Evolutionary conservation across 2,797 vertebrate species (phyloP), one percentile per base, ranked within the genome.

Genomic region (Mormyrus hasselquistii): DNA sequence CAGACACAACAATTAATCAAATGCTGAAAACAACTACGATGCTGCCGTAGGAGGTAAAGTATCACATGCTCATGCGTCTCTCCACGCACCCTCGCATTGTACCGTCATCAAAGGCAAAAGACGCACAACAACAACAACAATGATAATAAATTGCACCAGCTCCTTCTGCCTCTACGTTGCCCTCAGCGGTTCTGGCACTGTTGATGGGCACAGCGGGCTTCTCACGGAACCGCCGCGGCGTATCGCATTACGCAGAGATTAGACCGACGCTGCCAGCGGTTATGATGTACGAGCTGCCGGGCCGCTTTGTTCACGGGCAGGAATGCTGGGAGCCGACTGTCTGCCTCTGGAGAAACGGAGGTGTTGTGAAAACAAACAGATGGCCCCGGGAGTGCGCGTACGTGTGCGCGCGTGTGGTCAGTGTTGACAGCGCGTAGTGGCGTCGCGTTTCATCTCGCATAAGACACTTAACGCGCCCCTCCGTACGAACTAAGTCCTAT

Each of bases 291-390:
- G 57, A 87, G 59, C 87, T 87, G 87, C 7, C 41, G 57, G 59
- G 59, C 19, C 44, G 57, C 87, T 65, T 65, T 87, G 57, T 87
- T 87, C 59, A 12, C 87, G 38, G 19, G 57, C 59, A 69, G 38
- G 41, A 65, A 49, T 65, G 86, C 53, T 59, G 34, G 53, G 53
- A 59, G 86, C 29, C 29, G 86, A 41, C 86, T 59, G 86, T 87
- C 53, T 87, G 87, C 57, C 41, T 87, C 38, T 69, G 59, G 73
- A 44, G 29, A 3, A 49, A 88, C 52, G 88, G 34, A 88, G 88
- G 88, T 82, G 87, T 76, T 53, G 49, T 88, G 50, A 88, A 88
- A 88, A 88, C 88, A 88, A 88, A 88, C 69, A 88, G 69, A 82
- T n/a, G 73, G 73, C 73, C 52, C 34, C 49, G 25, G 76, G 29